phyloP scores from a whole-genome alignment of 1,140 invertebrate species.

The Epicauta chinensis region DNA sequence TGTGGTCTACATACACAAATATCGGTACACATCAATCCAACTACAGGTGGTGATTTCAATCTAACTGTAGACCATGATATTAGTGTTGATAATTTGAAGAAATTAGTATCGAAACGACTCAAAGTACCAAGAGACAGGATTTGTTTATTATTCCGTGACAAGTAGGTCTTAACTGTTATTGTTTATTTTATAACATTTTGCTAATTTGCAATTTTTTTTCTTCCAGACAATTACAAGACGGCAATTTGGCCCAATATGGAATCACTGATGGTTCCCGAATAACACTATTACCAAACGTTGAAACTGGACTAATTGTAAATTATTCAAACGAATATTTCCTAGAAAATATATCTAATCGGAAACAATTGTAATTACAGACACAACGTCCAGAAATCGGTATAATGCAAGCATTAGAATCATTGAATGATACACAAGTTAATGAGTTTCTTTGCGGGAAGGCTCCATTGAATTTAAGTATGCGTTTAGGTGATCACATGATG shows the following conservation, averaged over 20 bases:
- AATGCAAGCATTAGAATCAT: constrained; percentile 88
- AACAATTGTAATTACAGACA: constrained; percentile 53
- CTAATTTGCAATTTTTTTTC: constrained; percentile 25
- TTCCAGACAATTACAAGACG: constrained; percentile 81
- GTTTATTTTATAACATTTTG: constrained; percentile 1
- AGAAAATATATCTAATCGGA: too few species aligned
- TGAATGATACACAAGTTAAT: constrained; percentile 91
- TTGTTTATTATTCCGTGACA: constrained; percentile 83
- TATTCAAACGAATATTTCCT: too few species aligned
- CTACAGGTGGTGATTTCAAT: constrained; percentile 84
- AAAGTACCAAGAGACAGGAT: constrained; percentile 89
- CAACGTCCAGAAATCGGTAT: constrained; percentile 89
- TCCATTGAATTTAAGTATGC: constrained; percentile 89
- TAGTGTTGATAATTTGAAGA: constrained; percentile 82
- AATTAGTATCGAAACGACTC: constrained; percentile 82
- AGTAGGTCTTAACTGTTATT: constrained; percentile 52
- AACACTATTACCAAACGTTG: constrained; percentile 85
- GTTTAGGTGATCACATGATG: constrained; percentile 94
- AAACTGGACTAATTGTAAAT: constrained; percentile 90
- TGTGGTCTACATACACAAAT: constrained; percentile 64
- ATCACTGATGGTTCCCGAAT: constrained; percentile 81
- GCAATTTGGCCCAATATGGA: constrained; percentile 78
- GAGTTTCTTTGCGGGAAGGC: constrained; percentile 91
- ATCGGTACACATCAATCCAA: constrained; percentile 78
- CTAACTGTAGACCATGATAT: constrained; percentile 71